phyloP scores from a whole-genome alignment of 2,888 invertebrate species.

The Cremastobaeus sp. region DNA sequence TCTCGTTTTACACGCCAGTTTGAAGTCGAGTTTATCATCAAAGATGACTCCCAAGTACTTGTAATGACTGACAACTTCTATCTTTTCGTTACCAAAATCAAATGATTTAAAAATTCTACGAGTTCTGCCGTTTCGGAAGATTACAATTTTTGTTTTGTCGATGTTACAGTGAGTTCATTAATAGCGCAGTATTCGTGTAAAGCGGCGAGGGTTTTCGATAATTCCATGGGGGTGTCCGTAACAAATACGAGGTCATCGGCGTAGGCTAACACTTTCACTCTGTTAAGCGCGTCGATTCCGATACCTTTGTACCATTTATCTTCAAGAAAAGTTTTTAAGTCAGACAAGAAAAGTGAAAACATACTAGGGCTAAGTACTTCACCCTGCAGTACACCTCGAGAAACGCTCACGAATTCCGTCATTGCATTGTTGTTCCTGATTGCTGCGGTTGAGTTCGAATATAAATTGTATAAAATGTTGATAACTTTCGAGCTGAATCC shows the following conservation, averaged over 20 bases:
- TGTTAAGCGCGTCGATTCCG: not conserved
- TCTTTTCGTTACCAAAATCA: no score
- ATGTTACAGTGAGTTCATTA: not conserved
- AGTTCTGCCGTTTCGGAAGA: not conserved
- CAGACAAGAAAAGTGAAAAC: constrained; percentile 1
- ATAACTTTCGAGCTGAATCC: not conserved
- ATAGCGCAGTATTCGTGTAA: not conserved
- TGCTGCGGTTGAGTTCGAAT: not conserved
- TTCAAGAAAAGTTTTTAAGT: no score
- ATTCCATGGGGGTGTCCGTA: not conserved
- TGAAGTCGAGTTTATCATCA: no score
- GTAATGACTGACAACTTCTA: no score
- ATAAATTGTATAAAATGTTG: not conserved
- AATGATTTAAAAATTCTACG: no score
- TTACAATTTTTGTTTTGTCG: not conserved
- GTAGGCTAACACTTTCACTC: not conserved
- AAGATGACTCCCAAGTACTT: no score
- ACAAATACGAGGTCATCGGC: not conserved
- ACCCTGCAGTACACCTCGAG: not conserved
- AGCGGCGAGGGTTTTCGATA: not conserved
- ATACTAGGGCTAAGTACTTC: constrained; percentile 3
- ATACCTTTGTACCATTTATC: not conserved
- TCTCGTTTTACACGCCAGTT: no score
- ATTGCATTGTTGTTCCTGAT: no score
- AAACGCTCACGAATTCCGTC: not conserved